Conservation (phyloP, 2,888 invertebrate genomes). For the Alviniconcha strummeri region DNA sequence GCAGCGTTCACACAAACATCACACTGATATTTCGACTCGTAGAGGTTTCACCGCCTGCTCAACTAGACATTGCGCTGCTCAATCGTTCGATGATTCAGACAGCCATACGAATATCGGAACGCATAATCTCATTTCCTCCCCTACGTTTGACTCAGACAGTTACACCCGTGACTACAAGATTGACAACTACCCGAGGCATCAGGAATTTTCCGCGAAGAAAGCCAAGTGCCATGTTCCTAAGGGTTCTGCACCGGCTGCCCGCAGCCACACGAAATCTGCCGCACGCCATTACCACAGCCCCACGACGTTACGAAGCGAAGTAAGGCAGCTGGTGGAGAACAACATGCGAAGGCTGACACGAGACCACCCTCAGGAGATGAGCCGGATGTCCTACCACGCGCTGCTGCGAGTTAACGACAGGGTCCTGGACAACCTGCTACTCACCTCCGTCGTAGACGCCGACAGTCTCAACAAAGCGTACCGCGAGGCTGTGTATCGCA, state of each 20-base stretch:
- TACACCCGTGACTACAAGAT: no score
- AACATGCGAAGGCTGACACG: neutral
- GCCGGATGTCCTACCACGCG: conserved; percentile 20
- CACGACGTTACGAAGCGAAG: neutral
- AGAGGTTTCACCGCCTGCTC: no score
- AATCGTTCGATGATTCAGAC: no score
- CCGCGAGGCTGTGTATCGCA: conserved; percentile 3
- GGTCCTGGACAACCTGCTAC: neutral
- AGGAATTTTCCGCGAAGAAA: no score
- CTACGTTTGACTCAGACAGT: no score
- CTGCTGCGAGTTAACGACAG: conserved; percentile 3
- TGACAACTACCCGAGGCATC: no score
- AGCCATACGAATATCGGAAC: no score
- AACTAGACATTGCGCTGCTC: no score
- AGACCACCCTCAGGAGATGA: neutral
- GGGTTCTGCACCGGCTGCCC: no score
- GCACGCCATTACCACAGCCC: neutral
- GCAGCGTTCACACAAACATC: neutral
- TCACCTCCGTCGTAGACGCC: neutral
- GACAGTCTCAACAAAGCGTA: conserved; percentile 22
- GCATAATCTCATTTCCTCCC: no score
- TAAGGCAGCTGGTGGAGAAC: neutral
- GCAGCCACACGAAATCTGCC: neutral
- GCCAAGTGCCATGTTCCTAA: no score
- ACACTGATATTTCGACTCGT: no score